Base-by-base conservation (phyloP, 2,888 invertebrate genomes). In the Chloroclystis v-ata region DNA sequence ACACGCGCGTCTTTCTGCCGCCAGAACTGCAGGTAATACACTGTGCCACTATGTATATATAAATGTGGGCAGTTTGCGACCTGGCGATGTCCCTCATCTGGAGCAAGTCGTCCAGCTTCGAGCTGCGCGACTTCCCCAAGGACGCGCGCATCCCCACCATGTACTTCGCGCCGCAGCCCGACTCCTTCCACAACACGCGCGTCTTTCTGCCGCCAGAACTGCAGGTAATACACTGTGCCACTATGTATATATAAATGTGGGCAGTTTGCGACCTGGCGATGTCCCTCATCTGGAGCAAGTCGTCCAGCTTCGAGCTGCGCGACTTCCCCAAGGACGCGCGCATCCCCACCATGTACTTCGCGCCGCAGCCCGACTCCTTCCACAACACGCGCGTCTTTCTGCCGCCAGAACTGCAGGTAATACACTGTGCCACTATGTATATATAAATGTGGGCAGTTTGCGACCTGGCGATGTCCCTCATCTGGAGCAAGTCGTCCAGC, bases 361-460 rank as follows among this genome's bases (percentile, higher is more conserved):
- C 93, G 67, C 91, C 93, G 56, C 92, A 94, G 69, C 90, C 90
- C 1, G 92, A 93, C 29, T 85, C 83, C 75, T 93, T 94, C 73
- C 89, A 91, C 58, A 96, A 96, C 74, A 92, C 92, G 42, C 89
- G 92, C 60, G 91, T 93, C 37, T 97, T 96, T 83, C 89, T 97
- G 66, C 97, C 97, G 14, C 89, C 92, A 0, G 96, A 96, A 68
- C 77, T 95, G 61, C 94, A 94, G 83, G 89, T 90, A 69, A 7
- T 30, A 30, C 6, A n/a, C n/a, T n/a, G n/a, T n/a, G n/a, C n/a
- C n/a, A n/a, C n/a, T n/a, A n/a, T n/a, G n/a, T n/a, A n/a, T n/a
- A n/a, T n/a, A n/a, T n/a, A n/a, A n/a, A n/a, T 99, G 75, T 99
- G 98, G 95, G 95, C 98, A 20, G 92, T 97, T 43, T 98, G 98